Percentiles rank a stretch among this genome's conserved stretches.
Conservation (phyloP, 2,797 vertebrate species). For the Buceros bicornis region DNA sequence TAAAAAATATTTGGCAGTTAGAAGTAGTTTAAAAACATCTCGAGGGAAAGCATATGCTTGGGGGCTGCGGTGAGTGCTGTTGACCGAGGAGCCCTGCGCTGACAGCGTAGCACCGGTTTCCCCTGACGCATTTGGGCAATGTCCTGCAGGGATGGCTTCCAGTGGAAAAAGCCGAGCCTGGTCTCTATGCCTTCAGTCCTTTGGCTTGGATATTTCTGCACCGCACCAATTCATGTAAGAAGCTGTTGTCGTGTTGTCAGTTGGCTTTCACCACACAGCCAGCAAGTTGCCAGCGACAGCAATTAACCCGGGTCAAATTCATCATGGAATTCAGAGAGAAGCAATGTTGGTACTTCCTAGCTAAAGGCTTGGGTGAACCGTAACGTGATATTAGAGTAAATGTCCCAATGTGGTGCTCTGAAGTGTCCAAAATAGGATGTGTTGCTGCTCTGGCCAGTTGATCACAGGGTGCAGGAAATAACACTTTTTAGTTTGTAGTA, state of each 20-base stretch:
- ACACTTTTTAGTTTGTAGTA: not conserved
- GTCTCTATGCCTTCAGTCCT: not conserved
- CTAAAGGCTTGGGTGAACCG: not conserved
- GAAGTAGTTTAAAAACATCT: not conserved
- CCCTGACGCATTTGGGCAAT: not conserved
- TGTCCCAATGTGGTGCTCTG: not conserved
- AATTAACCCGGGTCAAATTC: constrained; percentile 16
- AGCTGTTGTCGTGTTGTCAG: constrained; percentile 19
- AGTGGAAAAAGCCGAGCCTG: not conserved
- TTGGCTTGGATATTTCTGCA: not conserved
- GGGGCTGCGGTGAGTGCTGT: not conserved
- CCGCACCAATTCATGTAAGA: not conserved
- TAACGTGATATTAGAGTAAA: not conserved
- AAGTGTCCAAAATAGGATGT: not conserved
- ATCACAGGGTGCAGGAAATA: not conserved
- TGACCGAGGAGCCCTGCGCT: not conserved
- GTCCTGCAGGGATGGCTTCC: not conserved
- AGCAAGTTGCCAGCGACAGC: constrained; percentile 26
- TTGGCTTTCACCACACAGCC: constrained; percentile 22
- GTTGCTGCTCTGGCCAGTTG: not conserved
- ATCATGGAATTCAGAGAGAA: not conserved
- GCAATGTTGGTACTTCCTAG: not conserved
- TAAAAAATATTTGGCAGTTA: not conserved
- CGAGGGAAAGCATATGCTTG: not conserved
- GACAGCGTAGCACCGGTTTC: not conserved